Conservation (phyloP, 2,888 invertebrate genomes). For the Bibio marci region DNA sequence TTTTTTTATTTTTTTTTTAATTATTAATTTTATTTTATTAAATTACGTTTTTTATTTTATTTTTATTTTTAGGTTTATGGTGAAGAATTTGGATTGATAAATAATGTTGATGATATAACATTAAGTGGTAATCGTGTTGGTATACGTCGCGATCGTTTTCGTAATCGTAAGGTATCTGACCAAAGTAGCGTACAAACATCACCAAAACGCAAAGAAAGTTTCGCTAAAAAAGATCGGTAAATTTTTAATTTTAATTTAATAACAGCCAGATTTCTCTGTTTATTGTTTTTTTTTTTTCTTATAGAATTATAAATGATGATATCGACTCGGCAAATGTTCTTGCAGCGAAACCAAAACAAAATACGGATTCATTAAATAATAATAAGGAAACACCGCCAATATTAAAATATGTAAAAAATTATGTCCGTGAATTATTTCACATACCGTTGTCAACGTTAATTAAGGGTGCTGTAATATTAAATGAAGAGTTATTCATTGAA, state of each 20-base stretch:
- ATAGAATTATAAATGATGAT: constrained; percentile 18
- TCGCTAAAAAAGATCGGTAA: constrained; percentile 49
- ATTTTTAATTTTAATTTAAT: constrained; percentile 5
- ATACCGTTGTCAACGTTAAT: constrained; percentile 70
- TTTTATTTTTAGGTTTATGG: constrained; percentile 50
- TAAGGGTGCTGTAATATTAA: constrained; percentile 78
- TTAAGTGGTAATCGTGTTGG: constrained; percentile 27
- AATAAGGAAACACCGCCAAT: constrained; percentile 47
- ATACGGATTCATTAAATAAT: constrained; percentile 24
- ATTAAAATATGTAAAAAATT: constrained; percentile 61
- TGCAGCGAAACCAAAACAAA: constrained; percentile 13
- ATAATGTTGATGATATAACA: constrained; percentile 35
- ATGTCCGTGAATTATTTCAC: constrained; percentile 78
- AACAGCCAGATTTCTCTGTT: background rate
- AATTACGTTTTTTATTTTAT: constrained; percentile 1
- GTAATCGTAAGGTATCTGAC: constrained; percentile 56
- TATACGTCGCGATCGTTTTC: constrained; percentile 26
- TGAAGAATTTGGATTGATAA: constrained; percentile 59
- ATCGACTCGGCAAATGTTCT: constrained; percentile 21
- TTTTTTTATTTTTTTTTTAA: constrained; percentile 9
- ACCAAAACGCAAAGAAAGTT: constrained; percentile 60
- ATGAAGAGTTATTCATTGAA: constrained; percentile 74
- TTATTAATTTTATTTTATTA: constrained; percentile 1
- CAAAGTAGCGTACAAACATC: constrained; percentile 58
- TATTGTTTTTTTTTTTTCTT: background rate